Conservation (phyloP, 2,113 vertebrate genomes). For the Macquaria ambigua region DNA sequence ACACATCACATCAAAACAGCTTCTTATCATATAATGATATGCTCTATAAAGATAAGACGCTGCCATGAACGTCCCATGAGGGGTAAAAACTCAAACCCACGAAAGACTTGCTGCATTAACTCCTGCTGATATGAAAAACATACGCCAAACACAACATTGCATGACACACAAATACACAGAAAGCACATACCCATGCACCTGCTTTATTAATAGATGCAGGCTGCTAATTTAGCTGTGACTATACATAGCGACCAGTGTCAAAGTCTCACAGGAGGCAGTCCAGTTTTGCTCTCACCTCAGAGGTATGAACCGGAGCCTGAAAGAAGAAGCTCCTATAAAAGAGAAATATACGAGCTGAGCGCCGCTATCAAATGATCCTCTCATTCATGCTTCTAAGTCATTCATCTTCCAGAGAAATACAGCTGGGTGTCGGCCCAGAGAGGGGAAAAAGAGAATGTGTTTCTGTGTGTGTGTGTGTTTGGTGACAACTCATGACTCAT, state of each 20-base stretch:
- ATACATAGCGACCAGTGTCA: conserved; percentile 57
- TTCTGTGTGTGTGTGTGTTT: conserved; percentile 42
- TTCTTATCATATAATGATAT: conserved; percentile 70
- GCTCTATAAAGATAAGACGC: conserved; percentile 64
- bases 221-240: conserved; percentile 63
- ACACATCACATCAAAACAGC: conserved; percentile 74
- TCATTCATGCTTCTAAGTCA: conserved; percentile 69
- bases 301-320: conserved; percentile 49
- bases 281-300: conserved; percentile 60
- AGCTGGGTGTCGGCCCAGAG: conserved; percentile 56
- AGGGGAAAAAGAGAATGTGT: conserved; percentile 25
- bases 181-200: conserved; percentile 3
- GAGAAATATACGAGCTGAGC: conserved; percentile 68
- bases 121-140: conserved; percentile 32
- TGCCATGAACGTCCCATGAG: conserved; percentile 28
- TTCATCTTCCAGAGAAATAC: conserved; percentile 72
- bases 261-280: conserved; percentile 71
- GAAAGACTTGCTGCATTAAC: conserved; percentile 25
- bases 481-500: conserved; percentile 74
- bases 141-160: not conserved
- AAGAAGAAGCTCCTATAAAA: conserved; percentile 56
- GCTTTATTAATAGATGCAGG: conserved; percentile 38
- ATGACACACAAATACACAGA: not conserved
- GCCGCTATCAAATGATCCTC: conserved; percentile 68
- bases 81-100: conserved; percentile 3